Percentiles rank a stretch among this genome's conserved stretches.
Evolutionary conservation across 2,888 invertebrate species (phyloP).

Genomic region (Volucella bombylans): DNA sequence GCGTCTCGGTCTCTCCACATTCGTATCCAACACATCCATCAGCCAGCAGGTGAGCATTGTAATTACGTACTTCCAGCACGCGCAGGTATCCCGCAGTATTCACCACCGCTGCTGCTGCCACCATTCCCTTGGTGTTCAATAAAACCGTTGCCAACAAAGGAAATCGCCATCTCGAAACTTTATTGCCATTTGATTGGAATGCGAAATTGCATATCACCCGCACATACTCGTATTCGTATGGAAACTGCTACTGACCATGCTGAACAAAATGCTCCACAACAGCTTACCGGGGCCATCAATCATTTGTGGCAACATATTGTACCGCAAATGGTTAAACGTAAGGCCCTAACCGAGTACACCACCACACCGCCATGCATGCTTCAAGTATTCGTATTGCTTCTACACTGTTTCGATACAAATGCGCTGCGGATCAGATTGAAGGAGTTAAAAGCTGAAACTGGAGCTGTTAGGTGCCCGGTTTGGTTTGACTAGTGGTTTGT

Average conservation of each 20-base stretch:
- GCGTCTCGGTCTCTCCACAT: background rate
- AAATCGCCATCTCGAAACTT: conserved; percentile 45
- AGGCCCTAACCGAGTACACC: background rate
- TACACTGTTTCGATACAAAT: background rate
- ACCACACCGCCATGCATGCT: background rate
- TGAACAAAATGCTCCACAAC: conserved; percentile 55
- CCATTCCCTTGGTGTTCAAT: background rate
- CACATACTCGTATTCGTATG: conserved; percentile 2
- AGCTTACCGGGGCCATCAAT: conserved; percentile 64
- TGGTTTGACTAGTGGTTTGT: conserved; percentile 37
- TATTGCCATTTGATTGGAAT: conserved; percentile 71
- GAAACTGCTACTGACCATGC: conserved; percentile 48
- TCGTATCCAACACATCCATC: background rate
- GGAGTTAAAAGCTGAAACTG: conserved; percentile 6
- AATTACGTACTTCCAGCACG: conserved; percentile 35
- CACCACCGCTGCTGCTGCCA: too few relatives aligned
- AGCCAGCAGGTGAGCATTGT: conserved; percentile 44
- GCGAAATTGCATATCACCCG: conserved; percentile 64
- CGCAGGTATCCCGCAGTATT: background rate
- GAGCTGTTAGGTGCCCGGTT: background rate
- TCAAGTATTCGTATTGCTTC: background rate
- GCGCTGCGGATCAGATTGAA: background rate
- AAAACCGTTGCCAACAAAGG: conserved; percentile 45
- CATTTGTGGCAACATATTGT: conserved; percentile 55
- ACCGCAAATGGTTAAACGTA: conserved; percentile 50